Percentiles rank a stretch among this genome's conserved stretches.
phyloP scores from a whole-genome alignment of 2,888 invertebrate species.

The Synergus umbraculus region DNA sequence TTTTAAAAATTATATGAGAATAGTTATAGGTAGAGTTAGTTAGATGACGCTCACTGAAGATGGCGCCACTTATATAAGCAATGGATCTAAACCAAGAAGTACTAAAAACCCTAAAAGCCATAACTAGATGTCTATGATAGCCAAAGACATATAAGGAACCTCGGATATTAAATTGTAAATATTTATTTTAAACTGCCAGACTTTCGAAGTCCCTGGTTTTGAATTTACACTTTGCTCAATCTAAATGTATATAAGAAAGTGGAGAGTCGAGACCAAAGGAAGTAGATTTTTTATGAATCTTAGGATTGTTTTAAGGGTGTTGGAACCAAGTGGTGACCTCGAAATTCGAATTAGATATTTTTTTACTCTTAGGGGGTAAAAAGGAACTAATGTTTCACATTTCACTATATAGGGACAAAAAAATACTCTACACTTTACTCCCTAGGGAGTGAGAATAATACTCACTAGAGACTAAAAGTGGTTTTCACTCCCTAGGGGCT shows the following conservation, averaged over 20 bases:
- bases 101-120: conserved; percentile 4
- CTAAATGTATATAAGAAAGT: conserved; percentile 9
- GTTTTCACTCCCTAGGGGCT: no score
- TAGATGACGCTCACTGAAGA: not conserved
- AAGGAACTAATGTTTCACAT: no score
- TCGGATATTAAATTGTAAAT: not conserved
- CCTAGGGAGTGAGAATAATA: no score
- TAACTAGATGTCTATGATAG: not conserved
- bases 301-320: no score
- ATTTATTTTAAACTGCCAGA: not conserved
- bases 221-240: conserved; percentile 40
- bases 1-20: not conserved
- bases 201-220: not conserved
- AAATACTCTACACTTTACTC: no score
- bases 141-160: not conserved
- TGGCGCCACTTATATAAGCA: not conserved
- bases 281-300: not conserved
- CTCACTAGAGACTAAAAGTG: no score
- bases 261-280: not conserved
- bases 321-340: no score
- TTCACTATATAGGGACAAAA: no score
- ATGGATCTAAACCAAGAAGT: not conserved
- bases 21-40: not conserved
- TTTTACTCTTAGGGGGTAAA: no score
- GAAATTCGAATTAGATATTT: no score